Evolutionary conservation across 2,888 invertebrate species (phyloP), one percentile per base, ranked within the genome.

Genomic region (Spodoptera picta): DNA sequence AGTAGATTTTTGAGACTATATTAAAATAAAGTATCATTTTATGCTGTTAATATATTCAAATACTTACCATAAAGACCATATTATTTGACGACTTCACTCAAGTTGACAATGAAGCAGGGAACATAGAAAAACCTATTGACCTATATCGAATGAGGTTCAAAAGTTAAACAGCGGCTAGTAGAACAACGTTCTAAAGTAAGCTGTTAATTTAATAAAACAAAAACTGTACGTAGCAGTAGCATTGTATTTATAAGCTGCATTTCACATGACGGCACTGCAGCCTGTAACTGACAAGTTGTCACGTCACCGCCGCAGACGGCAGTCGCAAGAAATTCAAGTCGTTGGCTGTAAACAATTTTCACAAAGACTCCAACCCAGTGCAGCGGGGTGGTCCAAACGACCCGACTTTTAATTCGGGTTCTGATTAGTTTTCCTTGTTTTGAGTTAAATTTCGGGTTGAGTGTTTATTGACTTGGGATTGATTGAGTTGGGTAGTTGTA

Each of bases 271-370:
- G 59, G 54, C 57, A 49, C 59, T 73, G 73, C 71, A 77, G 79
- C 71, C 80, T 87, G 88, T 66, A 61, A 64, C 70, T 85, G 87
- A 87, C 88, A 87, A 81, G 64, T 77, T 86, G 86, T 88, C 88
- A 86, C 83, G 83, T 87, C 85, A 85, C 71, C 60, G 64, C 59
- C 66, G 79, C 81, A 82, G 81, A 75, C 80, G 77, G 62, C 67
- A 68, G 53, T 71, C 63, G 79, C 79, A 83, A 83, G 83, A 81
- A 81, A 78, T 79, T 77, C 76, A 72, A 77, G 71, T 71, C 59
- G 75, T 74, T 70, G 70, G 70, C 80, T 70, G 71, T 80, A 81
- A 85, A 84, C 82, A 81, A 80, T 84, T 84, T 82, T 81, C 81
- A 83, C 80, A 80, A 82, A 80, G 80, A 82, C 80, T 36, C 76